These are phyloP conservation scores for Calypte anna DNA, from an alignment of 2,113 vertebrate species.

Conservation along the genomic window DNA sequence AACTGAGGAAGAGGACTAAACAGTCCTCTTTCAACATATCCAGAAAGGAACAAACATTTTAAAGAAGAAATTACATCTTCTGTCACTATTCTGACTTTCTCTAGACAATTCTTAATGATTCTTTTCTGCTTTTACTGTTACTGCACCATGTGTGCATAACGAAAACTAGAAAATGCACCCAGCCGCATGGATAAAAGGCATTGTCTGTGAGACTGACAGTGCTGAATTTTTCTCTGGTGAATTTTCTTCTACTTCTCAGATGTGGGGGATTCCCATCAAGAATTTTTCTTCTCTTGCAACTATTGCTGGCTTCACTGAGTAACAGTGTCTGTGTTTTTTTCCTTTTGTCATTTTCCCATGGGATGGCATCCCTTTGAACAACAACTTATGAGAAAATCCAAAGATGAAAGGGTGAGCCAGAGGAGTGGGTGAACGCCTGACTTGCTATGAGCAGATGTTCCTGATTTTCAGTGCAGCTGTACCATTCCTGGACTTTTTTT, in stretches of 20 bases:
- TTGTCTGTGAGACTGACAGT: neutral
- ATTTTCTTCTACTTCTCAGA: slow-evolving; percentile 45
- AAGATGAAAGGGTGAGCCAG: slow-evolving; percentile 27
- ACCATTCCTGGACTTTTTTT: slow-evolving; percentile 30
- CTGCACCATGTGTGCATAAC: neutral
- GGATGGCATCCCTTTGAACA: slow-evolving; percentile 44
- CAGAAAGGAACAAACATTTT: neutral
- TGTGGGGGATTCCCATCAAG: slow-evolving; percentile 68
- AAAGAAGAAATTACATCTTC: neutral
- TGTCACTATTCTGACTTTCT: neutral
- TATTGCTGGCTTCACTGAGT: slow-evolving; percentile 40
- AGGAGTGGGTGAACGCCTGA: neutral
- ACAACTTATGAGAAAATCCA: slow-evolving; percentile 36
- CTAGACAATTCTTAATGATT: neutral
- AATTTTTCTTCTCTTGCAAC: slow-evolving; percentile 65
- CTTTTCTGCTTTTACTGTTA: neutral
- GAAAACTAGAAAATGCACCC: neutral
- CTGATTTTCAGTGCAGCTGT: neutral
- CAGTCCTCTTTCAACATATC: neutral
- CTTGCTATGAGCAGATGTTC: slow-evolving; percentile 8
- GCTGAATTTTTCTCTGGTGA: slow-evolving; percentile 40
- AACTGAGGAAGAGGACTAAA: neutral
- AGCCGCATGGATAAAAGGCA: slow-evolving; percentile 20
- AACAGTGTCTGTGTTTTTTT: slow-evolving; percentile 37
- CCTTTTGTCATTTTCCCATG: slow-evolving; percentile 38